Conservation (phyloP, 2,113 vertebrate species). For the Nothobranchius furzeri region DNA sequence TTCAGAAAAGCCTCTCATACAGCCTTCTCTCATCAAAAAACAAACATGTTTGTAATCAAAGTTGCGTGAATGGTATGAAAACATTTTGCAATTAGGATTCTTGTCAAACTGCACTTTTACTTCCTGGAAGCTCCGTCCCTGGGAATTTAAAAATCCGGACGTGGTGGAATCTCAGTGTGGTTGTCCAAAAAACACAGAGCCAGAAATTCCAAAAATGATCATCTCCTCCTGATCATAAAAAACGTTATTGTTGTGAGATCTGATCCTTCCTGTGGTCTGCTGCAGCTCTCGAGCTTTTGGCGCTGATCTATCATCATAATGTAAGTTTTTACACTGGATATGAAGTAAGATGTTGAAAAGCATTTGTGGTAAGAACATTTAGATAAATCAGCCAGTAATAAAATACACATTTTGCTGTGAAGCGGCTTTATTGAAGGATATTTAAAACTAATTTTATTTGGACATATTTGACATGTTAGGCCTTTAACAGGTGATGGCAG, state of each 20-base stretch:
- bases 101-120: conserved; percentile 33
- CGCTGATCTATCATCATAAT: background rate
- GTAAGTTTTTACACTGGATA: background rate
- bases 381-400: background rate
- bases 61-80: conserved; percentile 28
- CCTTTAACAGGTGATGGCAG: conserved; percentile 17
- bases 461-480: too few relatives aligned
- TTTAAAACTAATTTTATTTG: background rate
- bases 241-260: conserved; percentile 47
- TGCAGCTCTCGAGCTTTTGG: background rate
- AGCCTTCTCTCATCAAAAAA: conserved; percentile 42
- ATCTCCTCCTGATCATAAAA: conserved; percentile 58
- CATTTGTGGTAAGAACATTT: background rate
- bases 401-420: background rate
- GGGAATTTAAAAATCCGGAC: conserved; percentile 38
- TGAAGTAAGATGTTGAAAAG: background rate
- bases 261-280: conserved; percentile 29
- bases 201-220: conserved; percentile 51
- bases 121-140: conserved; percentile 55
- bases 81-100: conserved; percentile 55
- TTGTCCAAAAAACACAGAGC: conserved; percentile 56
- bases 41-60: conserved; percentile 54
- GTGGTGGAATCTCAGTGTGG: conserved; percentile 51
- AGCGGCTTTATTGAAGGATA: background rate
- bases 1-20: conserved; percentile 8